Evolutionary conservation across 2,797 vertebrate genomes (phyloP).

Genomic region (Oreortyx pictus): DNA sequence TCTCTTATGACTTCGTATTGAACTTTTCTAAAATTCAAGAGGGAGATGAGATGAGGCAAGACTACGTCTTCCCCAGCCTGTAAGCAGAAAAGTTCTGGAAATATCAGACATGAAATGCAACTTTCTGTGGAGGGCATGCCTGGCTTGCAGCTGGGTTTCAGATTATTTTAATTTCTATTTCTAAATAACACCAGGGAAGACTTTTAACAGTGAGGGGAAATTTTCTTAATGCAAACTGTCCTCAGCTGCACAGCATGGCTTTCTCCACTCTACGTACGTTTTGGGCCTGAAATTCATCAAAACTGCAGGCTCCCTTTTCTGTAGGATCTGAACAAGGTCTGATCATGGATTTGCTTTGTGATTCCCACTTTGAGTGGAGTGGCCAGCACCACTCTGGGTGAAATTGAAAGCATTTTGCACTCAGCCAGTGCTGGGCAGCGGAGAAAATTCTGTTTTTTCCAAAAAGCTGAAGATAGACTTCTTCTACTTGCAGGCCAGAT

Average conservation of each 20-base stretch:
- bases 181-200: too few relatives aligned
- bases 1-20: neutral
- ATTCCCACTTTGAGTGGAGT: neutral
- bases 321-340: neutral
- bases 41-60: too few relatives aligned
- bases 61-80: too few relatives aligned
- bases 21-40: neutral
- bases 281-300: neutral
- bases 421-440: neutral
- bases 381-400: neutral
- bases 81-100: too few relatives aligned
- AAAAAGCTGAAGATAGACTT: neutral
- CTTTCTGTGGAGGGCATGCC: too few relatives aligned
- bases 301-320: neutral
- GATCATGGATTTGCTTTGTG: neutral
- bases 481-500: neutral
- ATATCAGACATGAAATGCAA: too few relatives aligned
- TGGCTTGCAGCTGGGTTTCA: too few relatives aligned
- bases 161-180: too few relatives aligned
- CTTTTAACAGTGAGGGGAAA: neutral
- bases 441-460: neutral
- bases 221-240: neutral
- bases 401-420: neutral
- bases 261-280: neutral
- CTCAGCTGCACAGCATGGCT: neutral